Evolutionary conservation across 2,113 vertebrate genomes (phyloP), one percentile per base, ranked within the genome.

Genomic region (Alaudala cheleensis): DNA sequence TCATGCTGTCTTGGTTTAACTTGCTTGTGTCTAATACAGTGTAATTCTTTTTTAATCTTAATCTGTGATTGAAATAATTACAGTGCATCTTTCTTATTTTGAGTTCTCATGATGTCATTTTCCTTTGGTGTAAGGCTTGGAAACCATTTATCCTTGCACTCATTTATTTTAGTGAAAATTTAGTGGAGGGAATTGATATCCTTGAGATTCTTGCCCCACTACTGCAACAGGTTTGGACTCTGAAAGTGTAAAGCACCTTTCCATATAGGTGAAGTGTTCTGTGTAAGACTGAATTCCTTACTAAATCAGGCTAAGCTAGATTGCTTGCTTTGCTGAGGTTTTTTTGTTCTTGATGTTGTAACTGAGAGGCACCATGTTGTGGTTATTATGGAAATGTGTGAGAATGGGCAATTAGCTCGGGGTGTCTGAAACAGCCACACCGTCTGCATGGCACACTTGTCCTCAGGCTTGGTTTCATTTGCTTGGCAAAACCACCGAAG

Each of bases 391-490:
- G 33, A 26, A 70, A 16, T 15, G 12, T 42, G 22, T 65, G 16
- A 6, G 5, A 53, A 23, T 17, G 53, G 34, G 18, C 54, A 70
- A 14, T 76, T 67, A 58, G 44, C 92, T 65, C 45, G 4, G 61
- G 16, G 25, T 34, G 17, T 49, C 62, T 45, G 31, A 60, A 72
- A 56, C 37, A 73, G 56, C 44, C 67, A 5, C 34, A 18, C 51
- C 0, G 0, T 54, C 66, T 5, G 4, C 21, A 4, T 37, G 50
- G 60, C 8, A 70, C n/a, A 14, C 10, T 88, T 89, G 37, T 39
- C 61, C n/a, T 60, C 22, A 16, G 72, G 64, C 51, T 86, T 84
- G 78, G 16, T 86, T 77, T 78, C 47, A 13, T 93, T 88, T 84
- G 44, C 51, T 5, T 66, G 44, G 61, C 56, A 86, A 81, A 53